A percentile compares a stretch with the other conserved stretches of the same genome.
phyloP scores from a whole-genome alignment of 2,888 invertebrate genomes.

The Ichneumon xanthorius region DNA sequence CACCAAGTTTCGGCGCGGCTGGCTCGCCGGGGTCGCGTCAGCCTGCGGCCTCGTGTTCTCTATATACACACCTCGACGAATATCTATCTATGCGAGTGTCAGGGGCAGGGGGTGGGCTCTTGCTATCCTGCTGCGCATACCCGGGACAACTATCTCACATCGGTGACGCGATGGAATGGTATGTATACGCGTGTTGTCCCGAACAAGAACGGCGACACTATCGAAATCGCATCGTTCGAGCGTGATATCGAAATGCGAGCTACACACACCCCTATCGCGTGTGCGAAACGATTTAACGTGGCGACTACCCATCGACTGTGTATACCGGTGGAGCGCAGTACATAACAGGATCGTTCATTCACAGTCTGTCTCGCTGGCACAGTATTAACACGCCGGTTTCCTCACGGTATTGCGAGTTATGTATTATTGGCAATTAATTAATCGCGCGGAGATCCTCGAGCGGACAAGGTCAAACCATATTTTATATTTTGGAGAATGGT shows the following conservation, averaged over 20 bases:
- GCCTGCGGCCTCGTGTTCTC: slow-evolving; percentile 75
- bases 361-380: slow-evolving; percentile 20
- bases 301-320: slow-evolving; percentile 12
- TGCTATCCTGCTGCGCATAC: slow-evolving; percentile 50
- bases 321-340: neutral
- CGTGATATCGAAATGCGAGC: slow-evolving; percentile 68
- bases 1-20: slow-evolving; percentile 54
- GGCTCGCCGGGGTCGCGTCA: slow-evolving; percentile 63
- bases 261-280: slow-evolving; percentile 48
- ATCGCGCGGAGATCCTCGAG: slow-evolving; percentile 11
- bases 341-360: slow-evolving; percentile 20
- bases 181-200: slow-evolving; percentile 47
- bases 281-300: slow-evolving; percentile 16
- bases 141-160: slow-evolving; percentile 55
- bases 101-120: slow-evolving; percentile 18
- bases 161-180: slow-evolving; percentile 55
- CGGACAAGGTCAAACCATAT: slow-evolving; percentile 5
- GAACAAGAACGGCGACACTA: slow-evolving; percentile 69
- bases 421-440: slow-evolving; percentile 42
- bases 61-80: slow-evolving; percentile 39
- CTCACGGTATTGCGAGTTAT: slow-evolving; percentile 31
- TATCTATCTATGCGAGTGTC: neutral
- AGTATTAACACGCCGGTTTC: slow-evolving; percentile 34
- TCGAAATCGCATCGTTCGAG: slow-evolving; percentile 68
- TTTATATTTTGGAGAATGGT: neutral